phyloP scores from a whole-genome alignment of 2,888 invertebrate species.

The Cosmia pyralina region DNA sequence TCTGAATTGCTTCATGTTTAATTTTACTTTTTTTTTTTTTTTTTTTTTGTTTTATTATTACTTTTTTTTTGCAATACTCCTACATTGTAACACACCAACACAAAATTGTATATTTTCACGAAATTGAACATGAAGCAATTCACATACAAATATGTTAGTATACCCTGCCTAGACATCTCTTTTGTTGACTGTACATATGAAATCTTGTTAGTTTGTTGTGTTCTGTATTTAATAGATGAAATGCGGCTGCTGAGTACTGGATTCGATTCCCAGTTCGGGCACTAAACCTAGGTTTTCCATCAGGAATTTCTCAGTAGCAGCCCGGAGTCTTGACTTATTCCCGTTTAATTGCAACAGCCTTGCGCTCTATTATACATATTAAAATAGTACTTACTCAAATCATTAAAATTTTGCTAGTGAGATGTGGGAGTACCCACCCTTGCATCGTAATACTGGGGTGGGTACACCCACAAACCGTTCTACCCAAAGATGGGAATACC shows the following conservation, averaged over 20 bases:
- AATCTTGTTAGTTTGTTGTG: not conserved
- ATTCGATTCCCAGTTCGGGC: not conserved
- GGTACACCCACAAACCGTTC: not conserved
- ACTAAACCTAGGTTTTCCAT: not conserved
- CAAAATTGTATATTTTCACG: too few relatives aligned
- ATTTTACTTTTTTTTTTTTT: too few relatives aligned
- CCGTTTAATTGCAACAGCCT: not conserved
- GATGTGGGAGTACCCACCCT: not conserved
- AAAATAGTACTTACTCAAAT: not conserved
- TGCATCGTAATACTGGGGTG: not conserved
- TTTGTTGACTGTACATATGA: not conserved
- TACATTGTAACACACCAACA: too few relatives aligned
- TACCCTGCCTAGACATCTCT: too few relatives aligned
- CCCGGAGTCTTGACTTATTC: not conserved
- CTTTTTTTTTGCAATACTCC: too few relatives aligned
- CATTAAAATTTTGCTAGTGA: not conserved
- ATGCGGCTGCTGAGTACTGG: not conserved
- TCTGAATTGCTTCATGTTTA: too few relatives aligned
- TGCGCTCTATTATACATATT: not conserved
- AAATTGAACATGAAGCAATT: too few relatives aligned
- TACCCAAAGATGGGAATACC: not conserved
- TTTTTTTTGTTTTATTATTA: too few relatives aligned
- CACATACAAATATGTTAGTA: too few relatives aligned
- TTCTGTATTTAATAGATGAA: not conserved
- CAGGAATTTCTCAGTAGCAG: not conserved